These are phyloP conservation scores for Phrynosoma blainvillii DNA, from an alignment of 2,113 vertebrate species.

Conservation along the genomic window DNA sequence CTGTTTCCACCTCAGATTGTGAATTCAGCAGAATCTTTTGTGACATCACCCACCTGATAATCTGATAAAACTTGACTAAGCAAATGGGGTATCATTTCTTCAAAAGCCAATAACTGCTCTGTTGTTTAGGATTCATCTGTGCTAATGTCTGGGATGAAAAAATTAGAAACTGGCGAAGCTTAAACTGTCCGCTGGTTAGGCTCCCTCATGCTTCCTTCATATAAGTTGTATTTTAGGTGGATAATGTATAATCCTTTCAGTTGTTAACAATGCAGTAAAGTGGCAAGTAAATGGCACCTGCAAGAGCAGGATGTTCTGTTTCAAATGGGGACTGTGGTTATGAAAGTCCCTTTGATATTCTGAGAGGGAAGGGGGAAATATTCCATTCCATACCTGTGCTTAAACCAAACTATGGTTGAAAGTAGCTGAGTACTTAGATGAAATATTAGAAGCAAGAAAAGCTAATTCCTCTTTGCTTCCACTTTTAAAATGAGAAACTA, in stretches of 20 bases:
- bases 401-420: slow-evolving; percentile 35
- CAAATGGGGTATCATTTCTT: background rate
- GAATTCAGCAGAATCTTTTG: no score
- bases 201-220: slow-evolving; percentile 36
- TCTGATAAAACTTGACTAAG: no score
- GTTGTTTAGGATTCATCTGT: background rate
- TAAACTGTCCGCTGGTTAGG: background rate
- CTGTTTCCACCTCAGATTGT: no score
- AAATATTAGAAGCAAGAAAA: slow-evolving; percentile 25
- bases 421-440: slow-evolving; percentile 30
- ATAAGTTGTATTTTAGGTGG: slow-evolving; percentile 47
- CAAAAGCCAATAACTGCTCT: slow-evolving; percentile 10
- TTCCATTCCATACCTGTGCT: slow-evolving; percentile 28
- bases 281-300: slow-evolving; percentile 55
- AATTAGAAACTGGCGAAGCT: slow-evolving; percentile 24
- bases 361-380: background rate
- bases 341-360: slow-evolving; percentile 48
- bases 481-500: slow-evolving; percentile 17
- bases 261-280: slow-evolving; percentile 47
- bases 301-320: slow-evolving; percentile 1
- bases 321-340: slow-evolving; percentile 40
- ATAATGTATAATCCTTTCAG: slow-evolving; percentile 34
- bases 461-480: background rate
- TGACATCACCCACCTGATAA: no score
- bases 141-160: slow-evolving; percentile 35